phyloP scores from a whole-genome alignment of 2,888 invertebrate genomes.

The Baccha elongata region DNA sequence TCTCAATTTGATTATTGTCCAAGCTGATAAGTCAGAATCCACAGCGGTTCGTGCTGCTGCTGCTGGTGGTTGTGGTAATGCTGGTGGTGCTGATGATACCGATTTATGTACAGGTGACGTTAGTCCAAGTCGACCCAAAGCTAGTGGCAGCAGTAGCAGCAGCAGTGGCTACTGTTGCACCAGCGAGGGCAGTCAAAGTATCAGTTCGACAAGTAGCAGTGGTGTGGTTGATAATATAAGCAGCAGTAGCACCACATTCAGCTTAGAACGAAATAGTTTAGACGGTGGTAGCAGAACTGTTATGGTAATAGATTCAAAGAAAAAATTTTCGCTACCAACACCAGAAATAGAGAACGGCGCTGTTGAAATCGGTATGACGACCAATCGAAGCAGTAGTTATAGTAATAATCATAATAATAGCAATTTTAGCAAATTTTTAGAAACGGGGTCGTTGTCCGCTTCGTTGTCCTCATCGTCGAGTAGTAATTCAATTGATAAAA shows the following conservation, averaged over 20 bases:
- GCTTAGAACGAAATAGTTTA: slow-evolving; percentile 58
- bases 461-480: slow-evolving; percentile 60
- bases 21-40: slow-evolving; percentile 10
- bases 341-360: slow-evolving; percentile 58
- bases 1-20: slow-evolving; percentile 52
- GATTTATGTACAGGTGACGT: slow-evolving; percentile 11
- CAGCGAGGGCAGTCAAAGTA: slow-evolving; percentile 74
- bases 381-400: slow-evolving; percentile 66
- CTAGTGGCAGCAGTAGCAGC: slow-evolving; percentile 71
- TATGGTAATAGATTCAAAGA: slow-evolving; percentile 56
- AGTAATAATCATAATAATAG: slow-evolving; percentile 50
- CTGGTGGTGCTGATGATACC: background rate
- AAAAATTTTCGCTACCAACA: slow-evolving; percentile 65
- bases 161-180: slow-evolving; percentile 74
- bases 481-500: slow-evolving; percentile 68
- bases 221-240: slow-evolving; percentile 59
- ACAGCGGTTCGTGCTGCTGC: background rate
- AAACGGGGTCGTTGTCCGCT: slow-evolving; percentile 33
- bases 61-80: slow-evolving; percentile 34
- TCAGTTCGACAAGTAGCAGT: slow-evolving; percentile 73
- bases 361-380: slow-evolving; percentile 52
- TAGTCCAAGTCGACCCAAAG: slow-evolving; percentile 37
- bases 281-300: slow-evolving; percentile 29
- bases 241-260: slow-evolving; percentile 57
- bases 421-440: slow-evolving; percentile 51